These are phyloP conservation scores for Alviniconcha marisindica DNA, from an alignment of 1,140 invertebrate species.

Conservation along the genomic window DNA sequence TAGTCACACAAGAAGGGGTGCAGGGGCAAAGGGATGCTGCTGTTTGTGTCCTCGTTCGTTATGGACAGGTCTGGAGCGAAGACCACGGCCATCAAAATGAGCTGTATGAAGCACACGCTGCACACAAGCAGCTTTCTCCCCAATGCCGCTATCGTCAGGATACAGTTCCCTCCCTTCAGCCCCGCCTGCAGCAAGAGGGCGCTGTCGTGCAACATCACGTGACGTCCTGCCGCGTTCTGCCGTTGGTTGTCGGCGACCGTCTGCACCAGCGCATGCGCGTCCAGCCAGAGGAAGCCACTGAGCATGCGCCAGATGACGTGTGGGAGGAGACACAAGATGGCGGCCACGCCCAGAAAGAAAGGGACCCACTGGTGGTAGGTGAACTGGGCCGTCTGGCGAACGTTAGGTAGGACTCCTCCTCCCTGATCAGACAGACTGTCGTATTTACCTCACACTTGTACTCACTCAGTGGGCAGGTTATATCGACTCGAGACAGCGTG, in stretches of 20 bases:
- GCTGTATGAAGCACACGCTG: not conserved
- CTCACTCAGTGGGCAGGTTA: no score
- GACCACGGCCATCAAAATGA: not conserved
- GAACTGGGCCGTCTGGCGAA: no score
- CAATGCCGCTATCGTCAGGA: not conserved
- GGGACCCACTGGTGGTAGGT: slow-evolving; percentile 33
- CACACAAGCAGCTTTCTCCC: not conserved
- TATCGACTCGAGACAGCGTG: no score
- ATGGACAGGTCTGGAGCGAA: slow-evolving; percentile 1
- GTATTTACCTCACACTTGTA: no score
- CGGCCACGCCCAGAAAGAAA: slow-evolving; percentile 10
- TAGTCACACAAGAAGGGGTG: not conserved
- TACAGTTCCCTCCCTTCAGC: slow-evolving; percentile 6
- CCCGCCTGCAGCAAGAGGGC: slow-evolving; percentile 4
- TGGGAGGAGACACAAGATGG: slow-evolving; percentile 26
- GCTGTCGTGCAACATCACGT: slow-evolving; percentile 4
- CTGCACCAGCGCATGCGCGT: not conserved
- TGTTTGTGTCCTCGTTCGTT: not conserved
- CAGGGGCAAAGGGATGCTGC: not conserved
- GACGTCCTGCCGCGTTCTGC: not conserved
- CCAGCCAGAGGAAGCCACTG: slow-evolving; percentile 7
- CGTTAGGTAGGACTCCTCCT: no score
- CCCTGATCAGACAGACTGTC: no score
- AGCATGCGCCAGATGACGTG: slow-evolving; percentile 19
- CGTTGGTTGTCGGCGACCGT: not conserved